phyloP scores from a whole-genome alignment of 53 echinoderm and acorn worm genomes.

The Luidia sarsii region DNA sequence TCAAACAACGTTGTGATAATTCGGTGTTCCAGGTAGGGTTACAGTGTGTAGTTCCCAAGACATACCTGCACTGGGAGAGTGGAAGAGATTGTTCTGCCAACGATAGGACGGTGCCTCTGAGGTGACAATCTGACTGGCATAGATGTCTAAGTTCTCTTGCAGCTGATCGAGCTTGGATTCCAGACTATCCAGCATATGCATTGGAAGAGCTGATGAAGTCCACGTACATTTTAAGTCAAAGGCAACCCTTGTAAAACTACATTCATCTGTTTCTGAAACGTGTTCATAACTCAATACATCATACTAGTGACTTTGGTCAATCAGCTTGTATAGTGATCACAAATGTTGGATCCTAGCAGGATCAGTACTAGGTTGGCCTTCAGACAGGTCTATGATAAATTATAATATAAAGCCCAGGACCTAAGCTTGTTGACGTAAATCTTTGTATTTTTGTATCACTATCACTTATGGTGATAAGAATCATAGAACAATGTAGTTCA shows the following conservation, averaged over 20 bases:
- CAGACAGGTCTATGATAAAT: too few relatives aligned
- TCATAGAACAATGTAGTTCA: too few relatives aligned
- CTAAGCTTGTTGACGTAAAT: too few relatives aligned
- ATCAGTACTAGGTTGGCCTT: too few relatives aligned
- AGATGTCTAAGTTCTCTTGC: conserved; percentile 71
- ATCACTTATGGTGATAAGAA: too few relatives aligned
- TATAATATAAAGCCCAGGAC: too few relatives aligned
- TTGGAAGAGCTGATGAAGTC: conserved; percentile 72
- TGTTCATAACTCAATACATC: not conserved
- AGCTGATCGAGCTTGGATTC: conserved; percentile 80
- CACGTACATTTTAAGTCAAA: not conserved
- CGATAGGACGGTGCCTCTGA: conserved; percentile 63
- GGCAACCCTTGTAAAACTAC: not conserved
- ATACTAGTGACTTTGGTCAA: too few relatives aligned
- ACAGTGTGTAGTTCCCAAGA: not conserved
- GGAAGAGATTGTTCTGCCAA: conserved; percentile 79
- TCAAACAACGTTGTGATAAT: too few relatives aligned
- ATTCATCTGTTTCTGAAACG: not conserved
- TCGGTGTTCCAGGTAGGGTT: too few relatives aligned
- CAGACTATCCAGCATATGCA: conserved; percentile 86
- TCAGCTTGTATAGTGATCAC: too few relatives aligned
- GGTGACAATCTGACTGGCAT: conserved; percentile 82
- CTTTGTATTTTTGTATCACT: too few relatives aligned
- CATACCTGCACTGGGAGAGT: conserved; percentile 86
- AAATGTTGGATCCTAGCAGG: too few relatives aligned